Percentiles rank a stretch among this genome's conserved stretches.
These are phyloP conservation scores for Passer montanus DNA, from an alignment of 2,113 vertebrate genomes.

Conservation along the genomic window DNA sequence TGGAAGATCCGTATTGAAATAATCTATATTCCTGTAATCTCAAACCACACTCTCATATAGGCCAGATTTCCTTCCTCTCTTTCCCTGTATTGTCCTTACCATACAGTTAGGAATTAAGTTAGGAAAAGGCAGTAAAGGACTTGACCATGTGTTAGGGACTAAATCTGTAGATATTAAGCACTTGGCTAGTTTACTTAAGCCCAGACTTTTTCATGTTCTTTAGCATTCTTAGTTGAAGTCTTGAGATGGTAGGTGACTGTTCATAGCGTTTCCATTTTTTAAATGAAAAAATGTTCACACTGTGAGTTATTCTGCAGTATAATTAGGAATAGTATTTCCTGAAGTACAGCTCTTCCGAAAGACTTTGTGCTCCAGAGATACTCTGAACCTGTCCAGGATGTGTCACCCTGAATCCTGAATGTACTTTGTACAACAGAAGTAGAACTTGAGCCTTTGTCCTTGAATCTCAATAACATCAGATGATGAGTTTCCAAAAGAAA, in stretches of 20 bases:
- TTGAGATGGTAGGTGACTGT: not conserved
- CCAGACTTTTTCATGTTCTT: not conserved
- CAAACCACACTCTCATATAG: not conserved
- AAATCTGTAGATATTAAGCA: not conserved
- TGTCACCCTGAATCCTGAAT: not conserved
- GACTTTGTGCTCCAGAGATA: not conserved
- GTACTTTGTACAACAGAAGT: not conserved
- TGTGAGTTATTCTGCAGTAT: not conserved
- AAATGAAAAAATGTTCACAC: not conserved
- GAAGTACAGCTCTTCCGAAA: not conserved
- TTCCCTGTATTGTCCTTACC: not conserved
- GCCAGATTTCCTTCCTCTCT: not conserved
- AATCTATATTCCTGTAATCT: not conserved
- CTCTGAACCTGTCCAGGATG: not conserved
- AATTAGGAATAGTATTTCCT: not conserved
- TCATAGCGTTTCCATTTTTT: not conserved
- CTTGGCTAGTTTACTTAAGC: not conserved
- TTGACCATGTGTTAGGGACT: not conserved
- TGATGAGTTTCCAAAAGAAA: conserved; percentile 34
- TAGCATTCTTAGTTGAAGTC: not conserved
- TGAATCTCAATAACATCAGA: not conserved
- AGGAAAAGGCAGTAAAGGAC: not conserved
- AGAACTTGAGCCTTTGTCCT: conserved; percentile 29
- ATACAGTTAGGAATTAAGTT: not conserved
- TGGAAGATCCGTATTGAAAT: not conserved